These are phyloP conservation scores for Eubasilissa splendida DNA, from an alignment of 2,888 invertebrate genomes.

Conservation along the genomic window DNA sequence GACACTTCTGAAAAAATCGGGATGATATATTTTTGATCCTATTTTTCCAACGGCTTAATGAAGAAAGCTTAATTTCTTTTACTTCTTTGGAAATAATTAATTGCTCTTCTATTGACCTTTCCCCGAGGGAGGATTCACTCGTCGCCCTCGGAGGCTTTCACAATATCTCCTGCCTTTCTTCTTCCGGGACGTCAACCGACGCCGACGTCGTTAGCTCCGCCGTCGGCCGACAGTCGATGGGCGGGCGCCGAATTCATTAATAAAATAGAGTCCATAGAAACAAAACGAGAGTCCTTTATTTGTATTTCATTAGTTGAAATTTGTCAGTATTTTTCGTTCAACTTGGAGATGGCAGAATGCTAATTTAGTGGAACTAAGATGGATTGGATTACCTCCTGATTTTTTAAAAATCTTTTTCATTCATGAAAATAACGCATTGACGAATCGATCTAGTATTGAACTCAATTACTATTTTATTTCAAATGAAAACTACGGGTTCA, in stretches of 20 bases:
- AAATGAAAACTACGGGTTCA: too few species aligned
- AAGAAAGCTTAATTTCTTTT: conserved; percentile 39
- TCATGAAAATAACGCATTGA: conserved; percentile 11
- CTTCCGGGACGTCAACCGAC: conserved; percentile 42
- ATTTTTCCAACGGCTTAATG: conserved; percentile 23
- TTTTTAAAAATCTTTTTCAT: neutral
- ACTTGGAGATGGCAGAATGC: conserved; percentile 15
- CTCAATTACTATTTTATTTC: too few species aligned
- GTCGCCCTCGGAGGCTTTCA: conserved; percentile 15
- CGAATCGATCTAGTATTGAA: neutral
- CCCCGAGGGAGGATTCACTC: conserved; percentile 53
- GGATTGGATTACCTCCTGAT: neutral
- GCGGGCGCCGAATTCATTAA: conserved; percentile 58
- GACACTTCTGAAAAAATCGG: neutral
- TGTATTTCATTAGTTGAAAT: conserved; percentile 54
- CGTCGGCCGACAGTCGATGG: conserved; percentile 57
- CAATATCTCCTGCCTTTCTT: conserved; percentile 48
- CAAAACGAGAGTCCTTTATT: conserved; percentile 53
- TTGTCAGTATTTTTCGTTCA: conserved; percentile 41
- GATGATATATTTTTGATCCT: conserved; percentile 1
- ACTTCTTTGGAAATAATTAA: conserved; percentile 55
- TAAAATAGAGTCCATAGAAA: conserved; percentile 54
- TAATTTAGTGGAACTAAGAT: conserved; percentile 19
- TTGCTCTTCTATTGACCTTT: conserved; percentile 58
- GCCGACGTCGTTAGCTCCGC: conserved; percentile 49